Percentiles rank a stretch among this genome's conserved stretches.
Evolutionary conservation across 2,888 invertebrate species (phyloP).

Genomic region (Macaria notata): DNA sequence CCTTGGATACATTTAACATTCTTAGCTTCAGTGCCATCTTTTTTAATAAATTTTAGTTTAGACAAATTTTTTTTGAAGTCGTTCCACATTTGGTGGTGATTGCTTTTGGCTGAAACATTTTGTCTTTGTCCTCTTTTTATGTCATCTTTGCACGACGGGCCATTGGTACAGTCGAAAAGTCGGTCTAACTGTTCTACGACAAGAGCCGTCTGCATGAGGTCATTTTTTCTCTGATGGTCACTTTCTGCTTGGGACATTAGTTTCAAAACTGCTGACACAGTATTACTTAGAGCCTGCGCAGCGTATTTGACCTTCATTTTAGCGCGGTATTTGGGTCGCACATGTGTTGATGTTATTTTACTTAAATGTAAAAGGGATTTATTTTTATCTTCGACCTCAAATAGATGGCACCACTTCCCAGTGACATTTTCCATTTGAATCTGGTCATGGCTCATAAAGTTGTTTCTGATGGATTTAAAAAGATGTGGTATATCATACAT

Average conservation of each 20-base stretch:
- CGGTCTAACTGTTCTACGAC: constrained; percentile 20
- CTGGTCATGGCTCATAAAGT: too few species aligned
- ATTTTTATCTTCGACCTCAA: too few species aligned
- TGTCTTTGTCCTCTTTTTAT: constrained; percentile 22
- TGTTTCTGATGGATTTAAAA: too few species aligned
- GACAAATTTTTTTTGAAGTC: neutral
- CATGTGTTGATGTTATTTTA: constrained; percentile 1
- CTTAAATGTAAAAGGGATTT: too few species aligned
- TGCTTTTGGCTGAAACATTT: constrained; percentile 20
- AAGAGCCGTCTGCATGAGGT: constrained; percentile 18
- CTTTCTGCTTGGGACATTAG: constrained; percentile 11
- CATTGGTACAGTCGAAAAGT: constrained; percentile 28
- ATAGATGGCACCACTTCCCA: too few species aligned
- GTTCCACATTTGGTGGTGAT: neutral
- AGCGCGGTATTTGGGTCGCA: constrained; percentile 9
- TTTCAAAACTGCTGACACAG: constrained; percentile 25
- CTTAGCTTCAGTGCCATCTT: constrained; percentile 3
- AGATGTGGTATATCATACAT: too few species aligned
- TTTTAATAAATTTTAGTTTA: constrained; percentile 8
- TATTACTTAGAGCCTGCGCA: constrained; percentile 28
- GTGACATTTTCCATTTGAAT: too few species aligned
- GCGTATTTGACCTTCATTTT: constrained; percentile 29
- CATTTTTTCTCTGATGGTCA: constrained; percentile 3
- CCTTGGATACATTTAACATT: constrained; percentile 21
- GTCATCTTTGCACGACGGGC: constrained; percentile 22